Evolutionary conservation across 2,888 invertebrate genomes (phyloP), one percentile per base, ranked within the genome.

Genomic region (Bellardia bayeri): DNA sequence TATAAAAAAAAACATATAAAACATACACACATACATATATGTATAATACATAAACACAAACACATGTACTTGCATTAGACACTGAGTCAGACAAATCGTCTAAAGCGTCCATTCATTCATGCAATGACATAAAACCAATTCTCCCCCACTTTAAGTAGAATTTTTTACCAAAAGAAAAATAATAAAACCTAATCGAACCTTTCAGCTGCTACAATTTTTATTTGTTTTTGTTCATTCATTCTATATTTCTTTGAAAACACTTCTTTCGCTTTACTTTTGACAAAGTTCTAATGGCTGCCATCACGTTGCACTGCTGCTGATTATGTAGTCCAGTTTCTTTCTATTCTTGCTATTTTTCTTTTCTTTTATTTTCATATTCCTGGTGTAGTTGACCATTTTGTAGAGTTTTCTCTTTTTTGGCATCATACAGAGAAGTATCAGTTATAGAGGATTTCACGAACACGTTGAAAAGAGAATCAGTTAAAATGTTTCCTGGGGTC

Each of bases 231-330:
- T 45, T 3, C n/a, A 8, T n/a, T 66, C 33, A 37, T 16, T 75
- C 37, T 30, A 13, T 14, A 7, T 58, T 81, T 72, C 9, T 4
- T 45, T 33, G 40, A 40, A 64, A 81, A 64, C 33, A 56, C 56
- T 82, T 64, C 30, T 63, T 82, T 64, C 30, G 51, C 2, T 9
- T 81, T 64, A 56, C n/a, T n/a, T 66, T 68, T 37, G 37, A n/a
- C 16, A 37, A 2, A 11, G 23, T 66, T 37, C 45, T 37, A 66
- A 58, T 68, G 74, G n/a, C 56, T 75, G n/a, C 6, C 14, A 54
- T 4, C 4, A 49, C 11, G 7, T n/a, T 13, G 37, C 6, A 54
- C 11, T 13, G 51, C 5, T 63, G 54, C 30, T 72, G 63, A 64
- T 69, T 51, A 56, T 72, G 14, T 64, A 71, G 69, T 71, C 51